Evolutionary conservation across 2,888 invertebrate genomes (phyloP).

Genomic region (Oscheius onirici): DNA sequence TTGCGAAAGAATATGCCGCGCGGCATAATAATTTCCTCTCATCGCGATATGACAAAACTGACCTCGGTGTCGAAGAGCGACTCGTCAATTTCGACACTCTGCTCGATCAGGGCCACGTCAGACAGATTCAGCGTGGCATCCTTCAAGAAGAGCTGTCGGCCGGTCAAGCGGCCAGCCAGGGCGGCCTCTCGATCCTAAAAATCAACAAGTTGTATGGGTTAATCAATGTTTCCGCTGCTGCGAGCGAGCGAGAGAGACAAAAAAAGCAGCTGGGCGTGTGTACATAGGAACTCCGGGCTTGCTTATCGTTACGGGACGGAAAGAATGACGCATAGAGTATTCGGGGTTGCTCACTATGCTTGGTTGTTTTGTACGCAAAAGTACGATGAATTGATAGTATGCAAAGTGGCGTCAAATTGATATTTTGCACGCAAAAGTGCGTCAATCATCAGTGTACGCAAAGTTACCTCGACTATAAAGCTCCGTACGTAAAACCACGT

Average conservation of each 20-base stretch:
- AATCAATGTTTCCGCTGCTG: too few species aligned
- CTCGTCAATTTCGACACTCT: conserved; percentile 87
- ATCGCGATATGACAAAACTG: not conserved
- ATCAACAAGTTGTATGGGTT: too few species aligned
- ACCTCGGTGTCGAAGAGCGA: conserved; percentile 80
- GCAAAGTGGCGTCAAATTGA: too few species aligned
- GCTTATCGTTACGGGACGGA: conserved; percentile 25
- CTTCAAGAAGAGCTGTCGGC: conserved; percentile 89
- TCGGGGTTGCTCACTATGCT: too few species aligned
- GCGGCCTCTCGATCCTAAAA: conserved; percentile 55
- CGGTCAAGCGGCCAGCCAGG: conserved; percentile 73
- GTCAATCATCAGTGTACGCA: too few species aligned
- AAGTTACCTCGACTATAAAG: too few species aligned
- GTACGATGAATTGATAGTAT: too few species aligned
- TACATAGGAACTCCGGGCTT: not conserved
- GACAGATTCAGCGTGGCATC: conserved; percentile 89
- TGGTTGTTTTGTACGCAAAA: too few species aligned
- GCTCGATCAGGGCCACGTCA: conserved; percentile 79
- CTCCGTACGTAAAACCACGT: too few species aligned
- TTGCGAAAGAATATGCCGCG: too few species aligned
- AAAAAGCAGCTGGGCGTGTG: conserved; percentile 1
- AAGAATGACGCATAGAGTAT: conserved; percentile 9
- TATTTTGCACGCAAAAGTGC: too few species aligned
- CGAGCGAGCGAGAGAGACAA: too few species aligned
- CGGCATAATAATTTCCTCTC: not conserved